Evolutionary conservation across 2,888 invertebrate genomes (phyloP), one percentile per base, ranked within the genome.

Genomic region (Mythimna albipuncta): DNA sequence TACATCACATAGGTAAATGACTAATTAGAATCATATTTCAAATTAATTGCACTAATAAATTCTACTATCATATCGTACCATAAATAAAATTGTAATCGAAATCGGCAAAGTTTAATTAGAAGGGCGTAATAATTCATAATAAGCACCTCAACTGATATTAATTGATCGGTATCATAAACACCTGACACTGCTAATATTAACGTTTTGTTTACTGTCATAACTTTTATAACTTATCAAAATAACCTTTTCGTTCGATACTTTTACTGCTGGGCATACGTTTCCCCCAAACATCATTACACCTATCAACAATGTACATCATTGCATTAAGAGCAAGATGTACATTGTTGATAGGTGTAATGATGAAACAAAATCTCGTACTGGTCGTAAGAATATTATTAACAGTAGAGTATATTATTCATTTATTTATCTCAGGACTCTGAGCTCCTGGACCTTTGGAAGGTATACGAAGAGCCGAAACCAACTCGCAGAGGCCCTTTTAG

Each of bases 51-150:
- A 3, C 35, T 57, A 73, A 83, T 83, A 78, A 85, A 85, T 85
- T 80, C 62, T 69, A 73, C 65, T 76, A 72, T 76, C 83, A 64
- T 57, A 69, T 73, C 79, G 59, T 58, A 64, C 57, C 71, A 72
- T 79, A 50, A 83, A 85, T 83, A 82, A 83, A 83, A 83, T 77
- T 76, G 67, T 78, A 78, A 74, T 72, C 82, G 77, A 75, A 83
- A 85, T 83, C 64, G 71, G 75, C 38, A 73, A 83, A 85, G 83
- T 85, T 85, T 85, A 85, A 85, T 85, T 85, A 83, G 77, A 68
- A 76, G 47, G 59, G 35, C 35, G 83, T 64, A 69, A 85, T 85
- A 83, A 72, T 76, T 85, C 73, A 85, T 66, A 64, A 70, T 54
- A 77, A 83, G 57, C 59, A 79, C 71, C 57, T 73, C 41, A 57